Percentiles rank a stretch among this genome's conserved stretches.
These are phyloP conservation scores for Scaptodrosophila lebanonensis DNA, from an alignment of 1,140 invertebrate genomes.

Conservation along the genomic window DNA sequence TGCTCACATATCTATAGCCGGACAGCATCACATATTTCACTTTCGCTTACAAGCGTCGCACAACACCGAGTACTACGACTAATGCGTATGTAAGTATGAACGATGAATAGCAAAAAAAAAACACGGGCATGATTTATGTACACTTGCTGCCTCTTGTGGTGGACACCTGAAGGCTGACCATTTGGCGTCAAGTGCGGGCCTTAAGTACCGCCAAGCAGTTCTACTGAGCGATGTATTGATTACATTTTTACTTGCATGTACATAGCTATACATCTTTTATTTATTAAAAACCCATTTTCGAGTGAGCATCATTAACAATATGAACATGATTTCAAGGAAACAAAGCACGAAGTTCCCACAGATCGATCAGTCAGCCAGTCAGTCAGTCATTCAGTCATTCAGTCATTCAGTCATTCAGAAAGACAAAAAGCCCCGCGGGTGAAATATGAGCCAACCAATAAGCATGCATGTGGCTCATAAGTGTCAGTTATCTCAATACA, in stretches of 20 bases:
- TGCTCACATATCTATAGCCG: constrained; percentile 16
- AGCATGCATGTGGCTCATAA: neutral
- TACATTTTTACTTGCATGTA: constrained; percentile 32
- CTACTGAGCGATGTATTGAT: constrained; percentile 34
- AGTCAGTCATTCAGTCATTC: too few relatives aligned
- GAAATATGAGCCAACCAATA: too few relatives aligned
- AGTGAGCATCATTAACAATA: constrained; percentile 59
- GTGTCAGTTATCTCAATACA: constrained; percentile 43
- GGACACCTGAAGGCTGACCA: constrained; percentile 52
- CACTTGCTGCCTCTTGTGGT: constrained; percentile 27
- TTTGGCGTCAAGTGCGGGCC: too few relatives aligned
- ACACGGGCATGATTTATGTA: constrained; percentile 60
- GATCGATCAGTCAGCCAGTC: too few relatives aligned
- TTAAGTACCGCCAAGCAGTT: constrained; percentile 20
- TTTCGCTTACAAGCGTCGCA: constrained; percentile 52
- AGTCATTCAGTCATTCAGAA: too few relatives aligned
- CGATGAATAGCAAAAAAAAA: neutral
- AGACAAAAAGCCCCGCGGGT: too few relatives aligned
- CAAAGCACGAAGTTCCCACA: constrained; percentile 46
- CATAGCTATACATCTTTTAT: too few relatives aligned
- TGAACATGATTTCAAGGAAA: constrained; percentile 3
- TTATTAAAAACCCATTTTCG: constrained; percentile 49
- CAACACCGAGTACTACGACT: too few relatives aligned
- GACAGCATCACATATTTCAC: too few relatives aligned
- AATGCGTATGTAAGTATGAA: too few relatives aligned